A percentile compares a stretch with the other conserved stretches of the same genome.
These are phyloP conservation scores for Rhagonycha fulva DNA, from an alignment of 2,888 invertebrate genomes.

Conservation along the genomic window DNA sequence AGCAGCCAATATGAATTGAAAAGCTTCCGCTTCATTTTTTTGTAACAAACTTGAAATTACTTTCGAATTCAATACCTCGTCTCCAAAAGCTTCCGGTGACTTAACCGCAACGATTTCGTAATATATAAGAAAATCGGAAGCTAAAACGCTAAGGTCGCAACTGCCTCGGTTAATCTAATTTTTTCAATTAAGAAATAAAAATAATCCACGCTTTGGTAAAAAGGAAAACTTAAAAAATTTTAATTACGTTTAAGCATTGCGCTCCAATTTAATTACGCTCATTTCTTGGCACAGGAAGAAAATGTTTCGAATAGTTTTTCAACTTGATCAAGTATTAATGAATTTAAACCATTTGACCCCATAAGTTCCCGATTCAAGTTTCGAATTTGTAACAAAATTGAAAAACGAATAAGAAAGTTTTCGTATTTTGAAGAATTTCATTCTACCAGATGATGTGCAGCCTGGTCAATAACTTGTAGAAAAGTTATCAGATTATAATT, in stretches of 20 bases:
- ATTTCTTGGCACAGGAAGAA: neutral
- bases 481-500: too few species aligned
- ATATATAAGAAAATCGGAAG: neutral
- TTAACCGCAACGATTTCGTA: slow-evolving; percentile 12
- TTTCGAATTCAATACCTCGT: slow-evolving; percentile 22
- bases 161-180: neutral
- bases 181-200: neutral
- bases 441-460: neutral
- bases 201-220: neutral
- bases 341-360: neutral
- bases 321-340: neutral
- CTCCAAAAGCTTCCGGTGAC: slow-evolving; percentile 10
- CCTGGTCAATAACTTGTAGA: too few species aligned
- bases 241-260: neutral
- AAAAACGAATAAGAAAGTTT: neutral
- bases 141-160: neutral
- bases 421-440: neutral
- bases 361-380: neutral
- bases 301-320: neutral
- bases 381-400: neutral
- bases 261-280: neutral
- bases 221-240: neutral
- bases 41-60: slow-evolving; percentile 25
- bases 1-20: slow-evolving; percentile 16
- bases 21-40: slow-evolving; percentile 5